Percentiles rank a stretch among this genome's conserved stretches.
Conservation (phyloP, 2,888 invertebrate species). For the Parthenolecanium corni region DNA sequence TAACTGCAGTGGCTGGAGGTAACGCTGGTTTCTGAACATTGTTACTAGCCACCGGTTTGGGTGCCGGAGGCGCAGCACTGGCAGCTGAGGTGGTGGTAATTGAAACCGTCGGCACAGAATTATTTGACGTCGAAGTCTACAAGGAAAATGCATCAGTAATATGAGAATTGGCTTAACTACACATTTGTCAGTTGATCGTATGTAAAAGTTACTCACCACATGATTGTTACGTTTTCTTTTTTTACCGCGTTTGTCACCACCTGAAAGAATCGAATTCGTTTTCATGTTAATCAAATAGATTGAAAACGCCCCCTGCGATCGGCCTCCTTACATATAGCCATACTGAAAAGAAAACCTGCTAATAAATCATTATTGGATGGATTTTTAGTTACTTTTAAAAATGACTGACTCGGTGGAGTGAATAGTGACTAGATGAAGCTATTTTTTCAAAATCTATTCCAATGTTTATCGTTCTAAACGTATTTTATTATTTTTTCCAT, state of each 20-base stretch:
- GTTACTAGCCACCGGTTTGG: neutral
- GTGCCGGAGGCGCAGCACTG: neutral
- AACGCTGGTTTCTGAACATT: slow-evolving; percentile 20
- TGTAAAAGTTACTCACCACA: slow-evolving; percentile 15
- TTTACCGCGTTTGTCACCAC: slow-evolving; percentile 22
- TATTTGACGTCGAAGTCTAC: neutral
- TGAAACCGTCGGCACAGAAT: neutral
- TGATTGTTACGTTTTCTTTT: slow-evolving; percentile 21
- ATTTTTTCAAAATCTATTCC: too few species aligned
- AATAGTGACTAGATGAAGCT: too few species aligned
- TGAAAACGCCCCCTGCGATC: neutral
- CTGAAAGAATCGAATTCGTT: slow-evolving; percentile 9
- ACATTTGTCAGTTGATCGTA: too few species aligned
- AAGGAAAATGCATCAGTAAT: neutral
- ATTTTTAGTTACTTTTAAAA: too few species aligned
- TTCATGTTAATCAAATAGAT: neutral
- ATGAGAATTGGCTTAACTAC: neutral
- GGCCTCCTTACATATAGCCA: too few species aligned
- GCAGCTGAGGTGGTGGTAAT: neutral
- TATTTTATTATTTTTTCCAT: too few species aligned
- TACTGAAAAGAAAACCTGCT: too few species aligned
- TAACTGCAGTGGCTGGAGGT: slow-evolving; percentile 6
- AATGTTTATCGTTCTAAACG: too few species aligned
- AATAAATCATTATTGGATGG: too few species aligned
- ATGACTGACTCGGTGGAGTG: too few species aligned